Percentiles rank a stretch among this genome's conserved stretches.
phyloP scores from a whole-genome alignment of 2,888 invertebrate genomes.

The Terebella lapidaria region DNA sequence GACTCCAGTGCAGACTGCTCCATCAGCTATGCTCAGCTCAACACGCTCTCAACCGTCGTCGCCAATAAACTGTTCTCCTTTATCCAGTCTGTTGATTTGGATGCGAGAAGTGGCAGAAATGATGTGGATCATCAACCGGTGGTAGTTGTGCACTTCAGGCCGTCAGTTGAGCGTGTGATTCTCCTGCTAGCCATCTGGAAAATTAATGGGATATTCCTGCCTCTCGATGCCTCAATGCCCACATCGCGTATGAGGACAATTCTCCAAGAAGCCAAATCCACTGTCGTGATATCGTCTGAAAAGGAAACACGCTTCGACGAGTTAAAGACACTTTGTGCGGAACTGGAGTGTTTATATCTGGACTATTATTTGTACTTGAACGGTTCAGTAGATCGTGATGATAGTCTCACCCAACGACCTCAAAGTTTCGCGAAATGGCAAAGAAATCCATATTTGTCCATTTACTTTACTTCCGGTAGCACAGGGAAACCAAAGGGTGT shows the following conservation, averaged over 20 bases:
- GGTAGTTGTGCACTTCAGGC: conserved; percentile 2
- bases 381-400: background rate
- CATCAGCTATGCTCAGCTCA: background rate
- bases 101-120: too few relatives aligned
- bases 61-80: background rate
- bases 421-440: background rate
- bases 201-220: conserved; percentile 29
- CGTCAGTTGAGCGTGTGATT: conserved; percentile 1
- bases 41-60: background rate
- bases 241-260: conserved; percentile 27
- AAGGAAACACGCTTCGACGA: conserved; percentile 12
- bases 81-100: background rate
- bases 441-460: conserved; percentile 32
- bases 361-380: background rate
- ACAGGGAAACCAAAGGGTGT: conserved; percentile 85
- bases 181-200: conserved; percentile 53
- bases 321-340: conserved; percentile 10
- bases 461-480: conserved; percentile 83
- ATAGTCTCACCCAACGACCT: background rate
- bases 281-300: conserved; percentile 13
- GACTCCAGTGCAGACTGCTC: background rate
- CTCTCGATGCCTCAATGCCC: conserved; percentile 32
- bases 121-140: background rate
- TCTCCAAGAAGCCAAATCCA: conserved; percentile 25
- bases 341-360: background rate